Conservation (phyloP, 1,140 invertebrate genomes). For the Rhopalosiphum padi region DNA sequence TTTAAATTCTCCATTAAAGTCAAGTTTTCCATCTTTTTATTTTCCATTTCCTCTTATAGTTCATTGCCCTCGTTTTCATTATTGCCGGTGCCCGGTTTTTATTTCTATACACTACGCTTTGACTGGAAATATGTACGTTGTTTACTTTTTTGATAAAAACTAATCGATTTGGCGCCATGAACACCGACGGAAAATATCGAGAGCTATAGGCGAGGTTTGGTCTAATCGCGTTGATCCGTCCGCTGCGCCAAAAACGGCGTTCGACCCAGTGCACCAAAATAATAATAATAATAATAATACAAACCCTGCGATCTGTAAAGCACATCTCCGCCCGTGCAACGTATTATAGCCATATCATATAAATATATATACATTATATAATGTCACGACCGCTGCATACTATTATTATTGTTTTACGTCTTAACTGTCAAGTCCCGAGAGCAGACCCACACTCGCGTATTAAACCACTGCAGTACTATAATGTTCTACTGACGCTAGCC, state of each 20-base stretch:
- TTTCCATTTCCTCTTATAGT: background rate
- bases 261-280: background rate
- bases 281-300: background rate
- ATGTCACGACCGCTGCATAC: background rate
- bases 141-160: no score
- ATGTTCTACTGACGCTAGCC: background rate
- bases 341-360: no score
- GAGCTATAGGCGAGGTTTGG: background rate
- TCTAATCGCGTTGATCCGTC: background rate
- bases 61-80: background rate
- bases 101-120: background rate
- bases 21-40: background rate
- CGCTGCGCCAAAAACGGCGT: background rate
- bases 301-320: background rate
- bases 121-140: background rate
- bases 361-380: background rate
- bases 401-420: constrained; percentile 5
- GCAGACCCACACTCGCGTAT: background rate
- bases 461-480: background rate
- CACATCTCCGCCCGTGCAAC: background rate
- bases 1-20: background rate
- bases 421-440: background rate
- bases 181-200: background rate
- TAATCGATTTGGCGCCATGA: background rate
- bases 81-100: background rate